These are phyloP conservation scores for Tursiops truncatus DNA, from an alignment of 2,113 vertebrate species.

Conservation along the genomic window DNA sequence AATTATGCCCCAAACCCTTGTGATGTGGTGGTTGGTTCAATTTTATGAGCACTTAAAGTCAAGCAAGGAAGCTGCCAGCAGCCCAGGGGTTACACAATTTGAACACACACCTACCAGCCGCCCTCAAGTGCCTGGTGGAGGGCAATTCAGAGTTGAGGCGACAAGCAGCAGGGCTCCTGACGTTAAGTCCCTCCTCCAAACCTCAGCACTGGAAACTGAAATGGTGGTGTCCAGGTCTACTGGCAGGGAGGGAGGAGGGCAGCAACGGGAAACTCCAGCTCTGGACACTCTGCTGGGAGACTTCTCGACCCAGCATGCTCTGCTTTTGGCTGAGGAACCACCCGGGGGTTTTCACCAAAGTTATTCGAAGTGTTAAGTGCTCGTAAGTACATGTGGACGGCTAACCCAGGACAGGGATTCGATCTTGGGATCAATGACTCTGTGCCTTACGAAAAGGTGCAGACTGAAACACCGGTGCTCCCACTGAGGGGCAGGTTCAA, in stretches of 20 bases:
- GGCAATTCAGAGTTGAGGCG: not conserved
- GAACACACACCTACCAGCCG: not conserved
- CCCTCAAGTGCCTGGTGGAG: not conserved
- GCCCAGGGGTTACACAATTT: not conserved
- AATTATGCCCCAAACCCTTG: conserved; percentile 40
- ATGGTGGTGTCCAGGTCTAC: not conserved
- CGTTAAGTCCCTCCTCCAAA: not conserved
- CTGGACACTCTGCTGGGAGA: not conserved
- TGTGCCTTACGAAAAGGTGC: not conserved
- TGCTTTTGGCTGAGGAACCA: not conserved
- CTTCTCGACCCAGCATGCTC: accelerated
- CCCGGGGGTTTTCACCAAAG: not conserved
- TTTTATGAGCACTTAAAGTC: conserved; percentile 6
- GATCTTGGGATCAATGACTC: not conserved
- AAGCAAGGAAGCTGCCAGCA: not conserved
- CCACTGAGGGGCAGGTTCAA: not conserved
- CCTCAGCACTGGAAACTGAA: not conserved
- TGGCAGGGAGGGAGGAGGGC: not conserved
- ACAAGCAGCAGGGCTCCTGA: no score
- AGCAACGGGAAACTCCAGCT: not conserved
- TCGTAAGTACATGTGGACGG: accelerated
- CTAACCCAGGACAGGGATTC: not conserved
- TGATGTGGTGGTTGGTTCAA: not conserved
- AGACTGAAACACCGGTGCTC: accelerated
- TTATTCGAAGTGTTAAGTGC: not conserved